phyloP scores from a whole-genome alignment of 1,140 invertebrate species.

The Drosophila triauraria region DNA sequence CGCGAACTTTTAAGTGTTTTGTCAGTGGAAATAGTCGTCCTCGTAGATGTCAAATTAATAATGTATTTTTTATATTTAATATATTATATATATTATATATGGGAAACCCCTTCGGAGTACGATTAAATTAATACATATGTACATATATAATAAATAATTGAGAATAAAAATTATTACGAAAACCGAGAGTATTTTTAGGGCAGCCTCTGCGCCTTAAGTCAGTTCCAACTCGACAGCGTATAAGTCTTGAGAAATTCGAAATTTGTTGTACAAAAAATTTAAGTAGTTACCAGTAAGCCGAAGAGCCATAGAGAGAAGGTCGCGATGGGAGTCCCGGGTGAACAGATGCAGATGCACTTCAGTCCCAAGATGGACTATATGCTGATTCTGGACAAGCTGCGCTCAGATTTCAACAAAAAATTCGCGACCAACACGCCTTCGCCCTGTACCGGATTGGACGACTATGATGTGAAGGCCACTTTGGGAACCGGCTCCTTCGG shows the following conservation, averaged over 20 bases:
- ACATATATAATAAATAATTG: no score
- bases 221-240: neutral
- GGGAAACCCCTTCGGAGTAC: no score
- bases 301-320: neutral
- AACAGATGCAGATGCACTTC: slow-evolving; percentile 33
- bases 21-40: neutral
- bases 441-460: slow-evolving; percentile 50
- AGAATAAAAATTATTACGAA: no score
- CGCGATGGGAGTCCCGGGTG: slow-evolving; percentile 19
- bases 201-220: neutral
- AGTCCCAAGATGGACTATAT: slow-evolving; percentile 65
- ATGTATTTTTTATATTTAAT: neutral
- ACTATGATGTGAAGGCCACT: slow-evolving; percentile 49
- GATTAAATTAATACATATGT: no score
- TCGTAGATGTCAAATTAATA: neutral
- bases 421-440: slow-evolving; percentile 54
- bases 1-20: slow-evolving; percentile 60
- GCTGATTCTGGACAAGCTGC: slow-evolving; percentile 53
- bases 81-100: no score
- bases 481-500: slow-evolving; percentile 77
- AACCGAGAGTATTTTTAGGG: neutral
- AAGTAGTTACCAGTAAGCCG: neutral
- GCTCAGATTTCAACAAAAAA: slow-evolving; percentile 61
- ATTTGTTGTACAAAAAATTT: slow-evolving; percentile 2
- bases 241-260: slow-evolving; percentile 1